phyloP scores from a whole-genome alignment of 2,797 vertebrate genomes.

The Neoniphon sammara region DNA sequence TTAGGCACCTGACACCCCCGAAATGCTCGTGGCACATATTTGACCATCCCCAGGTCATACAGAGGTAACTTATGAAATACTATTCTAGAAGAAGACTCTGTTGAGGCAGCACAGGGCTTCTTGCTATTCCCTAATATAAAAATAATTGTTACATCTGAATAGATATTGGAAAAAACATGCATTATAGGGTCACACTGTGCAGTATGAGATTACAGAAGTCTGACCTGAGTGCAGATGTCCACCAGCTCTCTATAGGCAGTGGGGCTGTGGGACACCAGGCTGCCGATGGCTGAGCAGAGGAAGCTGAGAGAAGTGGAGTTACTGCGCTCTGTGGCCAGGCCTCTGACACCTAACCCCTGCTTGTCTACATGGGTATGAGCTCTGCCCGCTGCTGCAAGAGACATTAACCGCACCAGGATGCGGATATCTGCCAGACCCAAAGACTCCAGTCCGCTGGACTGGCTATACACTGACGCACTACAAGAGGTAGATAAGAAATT shows the following conservation, averaged over 20 bases:
- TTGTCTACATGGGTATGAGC: conserved; percentile 76
- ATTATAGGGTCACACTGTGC: neutral
- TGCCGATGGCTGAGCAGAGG: conserved; percentile 85
- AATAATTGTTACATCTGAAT: no score
- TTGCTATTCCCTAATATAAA: no score
- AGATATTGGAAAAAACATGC: neutral
- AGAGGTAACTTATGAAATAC: no score
- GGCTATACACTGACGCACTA: conserved; percentile 79
- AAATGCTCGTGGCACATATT: no score
- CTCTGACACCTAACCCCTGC: conserved; percentile 61
- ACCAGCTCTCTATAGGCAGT: conserved; percentile 84
- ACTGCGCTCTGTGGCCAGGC: conserved; percentile 61
- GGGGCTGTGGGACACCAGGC: conserved; percentile 82
- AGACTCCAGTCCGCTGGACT: conserved; percentile 83
- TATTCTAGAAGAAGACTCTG: no score
- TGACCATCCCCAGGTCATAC: no score
- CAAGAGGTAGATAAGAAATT: conserved; percentile 1
- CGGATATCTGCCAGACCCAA: conserved; percentile 86
- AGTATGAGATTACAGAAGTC: conserved; percentile 11
- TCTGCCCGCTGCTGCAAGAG: conserved; percentile 83
- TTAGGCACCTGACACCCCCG: no score
- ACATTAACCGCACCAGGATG: conserved; percentile 86
- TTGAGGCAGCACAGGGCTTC: no score
- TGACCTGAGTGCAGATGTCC: conserved; percentile 87
- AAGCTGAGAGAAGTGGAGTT: conserved; percentile 81